These are phyloP conservation scores for Blomia tropicalis DNA, from an alignment of 2,888 invertebrate species.

Conservation along the genomic window DNA sequence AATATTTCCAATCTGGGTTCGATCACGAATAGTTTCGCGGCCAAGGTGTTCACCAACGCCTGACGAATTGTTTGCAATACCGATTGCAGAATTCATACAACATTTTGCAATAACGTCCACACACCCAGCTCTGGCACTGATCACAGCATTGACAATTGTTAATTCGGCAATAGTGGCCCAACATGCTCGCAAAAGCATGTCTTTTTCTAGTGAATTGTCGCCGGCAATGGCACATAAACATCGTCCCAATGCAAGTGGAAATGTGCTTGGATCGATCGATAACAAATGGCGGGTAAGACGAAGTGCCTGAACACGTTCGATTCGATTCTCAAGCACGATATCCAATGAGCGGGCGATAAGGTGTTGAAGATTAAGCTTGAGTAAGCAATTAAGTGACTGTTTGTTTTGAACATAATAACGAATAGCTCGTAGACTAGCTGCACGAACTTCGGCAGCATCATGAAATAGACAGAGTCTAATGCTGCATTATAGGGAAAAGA, in stretches of 20 bases:
- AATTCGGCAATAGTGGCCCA: constrained; percentile 75
- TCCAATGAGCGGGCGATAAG: constrained; percentile 75
- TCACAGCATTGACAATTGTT: constrained; percentile 61
- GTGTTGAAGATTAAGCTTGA: constrained; percentile 64
- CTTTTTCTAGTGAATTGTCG: constrained; percentile 56
- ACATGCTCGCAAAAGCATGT: constrained; percentile 64
- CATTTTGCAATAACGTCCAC: constrained; percentile 59
- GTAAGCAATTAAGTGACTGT: constrained; percentile 59
- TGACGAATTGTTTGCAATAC: neutral
- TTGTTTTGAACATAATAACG: constrained; percentile 63
- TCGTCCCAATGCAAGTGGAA: constrained; percentile 58
- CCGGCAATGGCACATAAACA: constrained; percentile 67
- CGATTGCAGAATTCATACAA: constrained; percentile 42
- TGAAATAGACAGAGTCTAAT: constrained; percentile 66
- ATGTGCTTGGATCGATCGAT: constrained; percentile 47
- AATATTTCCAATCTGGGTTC: neutral
- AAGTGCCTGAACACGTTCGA: constrained; percentile 73
- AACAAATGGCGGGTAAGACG: constrained; percentile 60
- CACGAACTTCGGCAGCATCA: constrained; percentile 72
- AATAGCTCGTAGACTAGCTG: constrained; percentile 68
- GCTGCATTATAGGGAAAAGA: constrained; percentile 47
- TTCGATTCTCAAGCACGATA: constrained; percentile 59
- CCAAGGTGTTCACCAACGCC: neutral
- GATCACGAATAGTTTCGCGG: neutral
- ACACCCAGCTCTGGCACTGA: constrained; percentile 50